Conservation (phyloP, 2,113 vertebrate genomes). For the Mirza zaza region DNA sequence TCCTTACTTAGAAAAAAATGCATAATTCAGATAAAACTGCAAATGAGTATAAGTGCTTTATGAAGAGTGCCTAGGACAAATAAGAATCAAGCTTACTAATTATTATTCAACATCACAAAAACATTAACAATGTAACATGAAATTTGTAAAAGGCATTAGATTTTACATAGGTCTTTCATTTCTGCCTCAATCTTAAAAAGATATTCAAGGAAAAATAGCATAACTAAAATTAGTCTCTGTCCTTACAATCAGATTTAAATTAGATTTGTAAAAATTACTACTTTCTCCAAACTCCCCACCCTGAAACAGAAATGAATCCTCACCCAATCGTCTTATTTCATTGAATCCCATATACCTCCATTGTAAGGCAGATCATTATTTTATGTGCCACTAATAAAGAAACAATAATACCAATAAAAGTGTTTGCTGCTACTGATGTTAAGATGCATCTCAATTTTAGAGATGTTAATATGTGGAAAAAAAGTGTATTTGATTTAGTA, state of each 20-base stretch:
- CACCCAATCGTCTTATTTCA: neutral
- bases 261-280: neutral
- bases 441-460: neutral
- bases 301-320: neutral
- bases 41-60: neutral
- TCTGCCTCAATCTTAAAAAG: neutral
- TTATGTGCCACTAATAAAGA: neutral
- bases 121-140: neutral
- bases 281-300: neutral
- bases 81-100: neutral
- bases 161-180: conserved; percentile 1
- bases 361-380: neutral
- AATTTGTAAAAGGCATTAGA: neutral
- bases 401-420: neutral
- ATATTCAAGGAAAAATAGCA: neutral
- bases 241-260: neutral
- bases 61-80: neutral
- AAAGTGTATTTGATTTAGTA: neutral
- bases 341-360: neutral
- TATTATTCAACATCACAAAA: neutral
- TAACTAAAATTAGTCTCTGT: neutral
- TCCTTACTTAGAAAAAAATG: neutral
- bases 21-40: conserved; percentile 8
- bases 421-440: neutral
- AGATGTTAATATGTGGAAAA: neutral